Percentiles rank a stretch among this genome's conserved stretches.
Evolutionary conservation across 37 sponge, comb jelly and placozoan species (phyloP).

Genomic region (Halisarca cf. caerulea): DNA sequence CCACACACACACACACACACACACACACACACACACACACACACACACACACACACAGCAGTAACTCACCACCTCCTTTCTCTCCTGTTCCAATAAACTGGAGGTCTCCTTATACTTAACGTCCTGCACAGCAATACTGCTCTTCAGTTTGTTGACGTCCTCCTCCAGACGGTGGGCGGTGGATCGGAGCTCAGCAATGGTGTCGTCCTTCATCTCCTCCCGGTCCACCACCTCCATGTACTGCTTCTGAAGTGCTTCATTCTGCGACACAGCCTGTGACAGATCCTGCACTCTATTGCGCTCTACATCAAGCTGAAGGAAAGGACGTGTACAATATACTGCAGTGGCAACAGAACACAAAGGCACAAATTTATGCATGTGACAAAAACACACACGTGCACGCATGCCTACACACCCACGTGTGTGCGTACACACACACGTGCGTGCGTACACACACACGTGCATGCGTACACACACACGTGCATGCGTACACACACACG

Average conservation of each 20-base stretch:
- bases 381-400: too few species aligned
- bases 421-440: too few species aligned
- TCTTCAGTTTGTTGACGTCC: constrained; percentile 57
- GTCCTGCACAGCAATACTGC: constrained; percentile 5
- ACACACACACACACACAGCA: neutral
- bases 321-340: too few species aligned
- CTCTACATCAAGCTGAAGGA: neutral
- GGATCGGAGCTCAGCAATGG: constrained; percentile 26
- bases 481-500: neutral
- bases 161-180: constrained; percentile 69
- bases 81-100: constrained; percentile 54
- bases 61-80: constrained; percentile 32
- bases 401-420: too few species aligned
- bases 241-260: neutral
- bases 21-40: constrained; percentile 33
- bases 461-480: too few species aligned
- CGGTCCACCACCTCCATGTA: neutral
- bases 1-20: neutral
- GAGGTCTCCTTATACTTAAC: constrained; percentile 35
- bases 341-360: too few species aligned
- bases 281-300: neutral
- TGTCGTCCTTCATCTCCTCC: constrained; percentile 8
- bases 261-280: neutral
- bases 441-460: too few species aligned
- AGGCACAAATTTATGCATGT: too few species aligned